These are phyloP conservation scores for Philaenus spumarius DNA, from an alignment of 1,140 invertebrate genomes.

Conservation along the genomic window DNA sequence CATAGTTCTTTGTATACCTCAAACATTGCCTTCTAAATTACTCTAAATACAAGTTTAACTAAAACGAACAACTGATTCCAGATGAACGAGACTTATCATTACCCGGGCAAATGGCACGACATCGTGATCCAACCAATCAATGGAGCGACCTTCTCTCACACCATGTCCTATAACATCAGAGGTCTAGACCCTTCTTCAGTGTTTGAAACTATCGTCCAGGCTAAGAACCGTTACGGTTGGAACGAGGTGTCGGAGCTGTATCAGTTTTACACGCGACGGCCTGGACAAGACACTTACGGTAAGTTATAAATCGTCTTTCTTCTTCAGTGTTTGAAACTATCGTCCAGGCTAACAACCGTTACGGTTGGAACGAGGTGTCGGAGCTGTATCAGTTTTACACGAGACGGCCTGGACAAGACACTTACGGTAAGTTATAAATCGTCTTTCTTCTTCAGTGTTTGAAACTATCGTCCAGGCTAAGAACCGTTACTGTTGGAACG, in stretches of 20 bases:
- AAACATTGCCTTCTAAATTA: too few relatives aligned
- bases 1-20: too few relatives aligned
- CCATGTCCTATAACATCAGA: conserved; percentile 48
- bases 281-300: conserved; percentile 8
- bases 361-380: conserved; percentile 54
- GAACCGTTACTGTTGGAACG: conserved; percentile 56
- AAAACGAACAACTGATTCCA: too few relatives aligned
- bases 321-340: conserved; percentile 54
- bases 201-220: conserved; percentile 54
- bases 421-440: conserved; percentile 9
- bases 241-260: conserved; percentile 44
- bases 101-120: conserved; percentile 64
- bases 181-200: conserved; percentile 48
- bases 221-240: conserved; percentile 56
- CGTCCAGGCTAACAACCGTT: conserved; percentile 54
- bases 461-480: conserved; percentile 54
- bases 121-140: conserved; percentile 37
- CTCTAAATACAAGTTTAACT: too few relatives aligned
- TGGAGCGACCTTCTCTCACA: conserved; percentile 41
- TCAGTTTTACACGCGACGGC: conserved; percentile 21
- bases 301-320: too few relatives aligned
- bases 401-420: conserved; percentile 7
- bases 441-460: conserved; percentile 51
- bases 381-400: conserved; percentile 24
- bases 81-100: conserved; percentile 63